phyloP scores from a whole-genome alignment of 92 coral and sea anemone species.

The Porites cylindrica region DNA sequence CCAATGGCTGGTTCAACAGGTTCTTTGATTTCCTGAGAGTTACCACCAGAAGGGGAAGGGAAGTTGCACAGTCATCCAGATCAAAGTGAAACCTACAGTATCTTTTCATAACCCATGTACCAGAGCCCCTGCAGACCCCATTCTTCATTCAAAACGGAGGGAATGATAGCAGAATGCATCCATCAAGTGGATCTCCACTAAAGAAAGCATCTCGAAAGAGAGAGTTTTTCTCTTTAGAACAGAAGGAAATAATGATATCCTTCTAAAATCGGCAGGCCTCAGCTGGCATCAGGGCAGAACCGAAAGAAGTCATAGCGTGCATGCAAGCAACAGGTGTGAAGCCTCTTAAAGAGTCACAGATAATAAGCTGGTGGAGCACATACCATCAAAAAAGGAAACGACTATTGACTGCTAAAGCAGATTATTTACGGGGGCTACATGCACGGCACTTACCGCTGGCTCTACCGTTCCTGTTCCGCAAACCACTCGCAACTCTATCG shows the following conservation, averaged over 20 bases:
- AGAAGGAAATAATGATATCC: constrained; percentile 4
- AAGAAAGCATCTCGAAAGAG: neutral
- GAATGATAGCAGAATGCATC: neutral
- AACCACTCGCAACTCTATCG: too few species aligned
- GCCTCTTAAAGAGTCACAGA: constrained; percentile 1
- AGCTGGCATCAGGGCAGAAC: neutral
- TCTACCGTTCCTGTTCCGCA: too few species aligned
- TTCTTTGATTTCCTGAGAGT: constrained; percentile 5
- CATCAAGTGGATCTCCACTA: neutral
- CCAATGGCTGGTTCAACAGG: neutral
- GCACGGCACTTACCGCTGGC: neutral
- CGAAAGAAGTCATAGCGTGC: constrained; percentile 3
- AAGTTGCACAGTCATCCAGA: neutral
- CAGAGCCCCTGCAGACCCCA: neutral
- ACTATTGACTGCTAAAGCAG: too few species aligned
- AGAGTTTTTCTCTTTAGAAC: neutral
- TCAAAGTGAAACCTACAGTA: neutral
- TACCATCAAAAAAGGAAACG: neutral
- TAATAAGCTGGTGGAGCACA: neutral
- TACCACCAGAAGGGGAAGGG: neutral
- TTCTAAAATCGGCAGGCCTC: constrained; percentile 13
- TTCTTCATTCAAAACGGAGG: neutral
- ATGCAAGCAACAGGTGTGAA: constrained; percentile 2
- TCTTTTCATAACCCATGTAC: neutral
- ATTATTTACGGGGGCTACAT: too few species aligned